These are phyloP conservation scores for Diachasma alloeum DNA, from an alignment of 1,140 invertebrate genomes.

Conservation along the genomic window DNA sequence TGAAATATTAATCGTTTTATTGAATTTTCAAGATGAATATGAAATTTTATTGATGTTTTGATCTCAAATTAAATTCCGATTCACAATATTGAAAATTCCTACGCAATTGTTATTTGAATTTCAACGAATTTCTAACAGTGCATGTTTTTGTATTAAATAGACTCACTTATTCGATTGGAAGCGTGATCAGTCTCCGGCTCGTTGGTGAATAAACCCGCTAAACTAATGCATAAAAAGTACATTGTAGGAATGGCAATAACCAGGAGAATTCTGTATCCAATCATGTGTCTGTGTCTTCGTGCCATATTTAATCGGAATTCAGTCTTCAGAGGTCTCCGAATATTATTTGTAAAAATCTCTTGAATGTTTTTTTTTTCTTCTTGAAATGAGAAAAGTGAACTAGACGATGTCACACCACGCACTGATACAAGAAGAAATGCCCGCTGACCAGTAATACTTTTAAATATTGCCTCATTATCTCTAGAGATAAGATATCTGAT, in stretches of 20 bases:
- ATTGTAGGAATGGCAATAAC: constrained; percentile 50
- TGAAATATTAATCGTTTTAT: no score
- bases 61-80: no score
- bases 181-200: background rate
- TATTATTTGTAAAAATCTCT: no score
- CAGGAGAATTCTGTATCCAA: constrained; percentile 50
- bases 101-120: no score
- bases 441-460: constrained; percentile 18
- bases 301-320: constrained; percentile 40
- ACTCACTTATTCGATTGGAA: constrained; percentile 39
- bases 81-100: no score
- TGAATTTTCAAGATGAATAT: no score
- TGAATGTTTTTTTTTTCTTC: background rate
- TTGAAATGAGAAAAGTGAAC: background rate
- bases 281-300: constrained; percentile 43
- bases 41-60: no score
- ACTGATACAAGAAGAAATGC: constrained; percentile 26
- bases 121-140: no score
- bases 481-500: constrained; percentile 25
- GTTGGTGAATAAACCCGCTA: constrained; percentile 35
- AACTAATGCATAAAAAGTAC: constrained; percentile 46
- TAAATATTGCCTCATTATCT: constrained; percentile 33
- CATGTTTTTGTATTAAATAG: background rate
- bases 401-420: background rate
- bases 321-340: constrained; percentile 1